phyloP scores from a whole-genome alignment of 1,140 invertebrate species.

The Orchesella cincta region DNA sequence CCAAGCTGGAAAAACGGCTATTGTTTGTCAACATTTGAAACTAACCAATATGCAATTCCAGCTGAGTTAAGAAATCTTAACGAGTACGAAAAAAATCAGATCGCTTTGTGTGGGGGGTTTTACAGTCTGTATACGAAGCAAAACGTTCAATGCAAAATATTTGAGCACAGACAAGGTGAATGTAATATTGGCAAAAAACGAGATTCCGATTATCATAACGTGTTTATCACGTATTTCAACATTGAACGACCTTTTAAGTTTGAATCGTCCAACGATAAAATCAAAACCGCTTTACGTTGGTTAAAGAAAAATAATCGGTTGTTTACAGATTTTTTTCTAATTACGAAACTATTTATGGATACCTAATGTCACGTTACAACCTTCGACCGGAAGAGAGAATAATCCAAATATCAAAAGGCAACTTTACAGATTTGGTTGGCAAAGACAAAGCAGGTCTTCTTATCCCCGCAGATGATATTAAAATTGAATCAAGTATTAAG shows the following conservation, averaged over 20 bases:
- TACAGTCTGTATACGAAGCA: not conserved
- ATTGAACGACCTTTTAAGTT: not conserved
- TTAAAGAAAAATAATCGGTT: not conserved
- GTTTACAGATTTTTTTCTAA: not conserved
- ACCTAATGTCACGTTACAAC: not conserved
- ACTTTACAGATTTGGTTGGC: not conserved
- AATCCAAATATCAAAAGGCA: not conserved
- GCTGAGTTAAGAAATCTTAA: not conserved
- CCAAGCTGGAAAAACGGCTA: not conserved
- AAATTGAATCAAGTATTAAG: not conserved
- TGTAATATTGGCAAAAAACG: slow-evolving; percentile 11
- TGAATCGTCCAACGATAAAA: not conserved
- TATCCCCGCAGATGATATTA: not conserved
- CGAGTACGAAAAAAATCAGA: not conserved
- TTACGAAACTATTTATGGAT: not conserved
- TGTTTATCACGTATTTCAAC: not conserved
- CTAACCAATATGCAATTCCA: not conserved
- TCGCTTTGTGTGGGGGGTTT: not conserved
- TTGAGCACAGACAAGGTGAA: slow-evolving; percentile 15
- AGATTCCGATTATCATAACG: not conserved
- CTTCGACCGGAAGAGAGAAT: not conserved
- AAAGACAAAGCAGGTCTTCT: not conserved
- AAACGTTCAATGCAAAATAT: not conserved
- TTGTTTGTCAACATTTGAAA: not conserved
- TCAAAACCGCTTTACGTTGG: not conserved